Percentiles rank a stretch among this genome's conserved stretches.
Conservation (phyloP, 2,888 invertebrate genomes). For the Caenorhabditis parvicauda region DNA sequence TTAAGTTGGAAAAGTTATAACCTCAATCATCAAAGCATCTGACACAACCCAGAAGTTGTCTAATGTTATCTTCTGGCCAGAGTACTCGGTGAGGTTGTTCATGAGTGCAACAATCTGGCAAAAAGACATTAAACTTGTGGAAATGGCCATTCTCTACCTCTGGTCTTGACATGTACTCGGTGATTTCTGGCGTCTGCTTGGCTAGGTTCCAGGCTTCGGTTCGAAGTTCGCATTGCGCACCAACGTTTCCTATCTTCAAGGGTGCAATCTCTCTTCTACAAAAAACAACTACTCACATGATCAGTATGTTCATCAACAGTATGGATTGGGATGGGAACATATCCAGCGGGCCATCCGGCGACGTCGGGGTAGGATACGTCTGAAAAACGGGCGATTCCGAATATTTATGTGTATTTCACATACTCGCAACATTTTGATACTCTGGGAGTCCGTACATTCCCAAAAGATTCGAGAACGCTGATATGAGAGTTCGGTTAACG, state of each 20-base stretch:
- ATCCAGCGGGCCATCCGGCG: not conserved
- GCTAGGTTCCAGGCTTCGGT: constrained; percentile 33
- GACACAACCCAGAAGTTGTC: constrained; percentile 21
- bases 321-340: not conserved
- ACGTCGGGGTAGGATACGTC: not conserved
- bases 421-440: no score
- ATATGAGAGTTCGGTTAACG: constrained; percentile 77
- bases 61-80: constrained; percentile 6
- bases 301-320: not conserved
- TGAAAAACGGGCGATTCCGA: not conserved
- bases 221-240: constrained; percentile 16
- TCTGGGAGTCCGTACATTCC: constrained; percentile 1
- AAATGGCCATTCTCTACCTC: constrained; percentile 9
- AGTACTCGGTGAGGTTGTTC: not conserved
- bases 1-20: no score
- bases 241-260: constrained; percentile 40
- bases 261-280: no score
- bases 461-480: constrained; percentile 52
- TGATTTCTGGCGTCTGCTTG: constrained; percentile 25
- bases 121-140: no score
- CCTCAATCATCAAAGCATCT: constrained; percentile 21
- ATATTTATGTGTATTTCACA: not conserved
- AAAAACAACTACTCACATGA: not conserved
- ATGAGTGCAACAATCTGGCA: constrained; percentile 14
- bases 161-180: constrained; percentile 15